Percentiles rank a stretch among this genome's conserved stretches.
Evolutionary conservation across 2,888 invertebrate genomes (phyloP).

Genomic region (Lepidochitona cinerea): DNA sequence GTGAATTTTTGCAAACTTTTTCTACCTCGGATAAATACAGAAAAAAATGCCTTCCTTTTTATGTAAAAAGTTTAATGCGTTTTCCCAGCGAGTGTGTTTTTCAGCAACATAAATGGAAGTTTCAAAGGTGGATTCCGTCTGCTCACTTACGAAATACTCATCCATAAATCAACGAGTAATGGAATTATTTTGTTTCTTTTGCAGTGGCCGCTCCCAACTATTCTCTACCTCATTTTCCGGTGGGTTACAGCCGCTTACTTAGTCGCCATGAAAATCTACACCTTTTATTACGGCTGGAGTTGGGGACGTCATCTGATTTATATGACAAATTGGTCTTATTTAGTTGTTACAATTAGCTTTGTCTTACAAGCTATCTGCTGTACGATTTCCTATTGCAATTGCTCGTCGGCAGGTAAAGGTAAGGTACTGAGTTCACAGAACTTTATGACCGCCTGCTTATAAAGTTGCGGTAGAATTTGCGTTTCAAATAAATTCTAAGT

Average conservation of each 20-base stretch:
- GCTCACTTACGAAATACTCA: not conserved
- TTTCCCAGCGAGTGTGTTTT: too few species aligned
- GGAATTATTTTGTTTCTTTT: not conserved
- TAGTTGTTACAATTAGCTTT: constrained; percentile 24
- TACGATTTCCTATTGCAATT: not conserved
- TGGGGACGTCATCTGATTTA: constrained; percentile 25
- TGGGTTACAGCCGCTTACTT: constrained; percentile 24
- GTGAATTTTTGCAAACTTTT: too few species aligned
- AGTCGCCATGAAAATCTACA: constrained; percentile 26
- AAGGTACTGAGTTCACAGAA: too few species aligned
- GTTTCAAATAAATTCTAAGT: too few species aligned
- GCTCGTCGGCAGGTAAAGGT: not conserved
- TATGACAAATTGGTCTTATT: constrained; percentile 41
- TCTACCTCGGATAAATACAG: too few species aligned
- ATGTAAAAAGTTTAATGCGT: too few species aligned
- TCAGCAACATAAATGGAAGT: too few species aligned
- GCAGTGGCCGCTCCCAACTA: constrained; percentile 18
- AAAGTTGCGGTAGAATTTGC: too few species aligned
- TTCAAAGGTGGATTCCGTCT: too few species aligned
- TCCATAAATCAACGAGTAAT: not conserved
- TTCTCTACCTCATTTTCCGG: constrained; percentile 26
- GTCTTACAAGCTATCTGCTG: constrained; percentile 19
- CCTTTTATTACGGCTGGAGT: constrained; percentile 11
- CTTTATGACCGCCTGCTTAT: too few species aligned
- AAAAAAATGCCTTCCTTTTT: too few species aligned